Conservation (phyloP, 2,888 invertebrate genomes). For the Rhyacophila evoluta region DNA sequence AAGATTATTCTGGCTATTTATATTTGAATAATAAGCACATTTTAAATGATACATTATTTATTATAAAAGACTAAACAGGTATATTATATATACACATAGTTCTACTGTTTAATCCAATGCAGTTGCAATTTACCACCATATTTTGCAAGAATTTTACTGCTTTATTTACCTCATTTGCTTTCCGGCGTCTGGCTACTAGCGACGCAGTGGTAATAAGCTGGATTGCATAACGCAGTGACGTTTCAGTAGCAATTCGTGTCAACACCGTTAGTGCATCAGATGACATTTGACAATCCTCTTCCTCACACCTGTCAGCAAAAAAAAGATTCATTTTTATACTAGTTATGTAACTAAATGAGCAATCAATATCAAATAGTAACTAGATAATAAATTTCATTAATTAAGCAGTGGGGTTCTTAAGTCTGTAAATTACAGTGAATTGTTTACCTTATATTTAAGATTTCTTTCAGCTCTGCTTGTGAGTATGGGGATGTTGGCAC, state of each 20-base stretch:
- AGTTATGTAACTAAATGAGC: too few species aligned
- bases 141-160: too few species aligned
- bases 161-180: slow-evolving; percentile 83
- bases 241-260: slow-evolving; percentile 92
- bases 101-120: too few species aligned
- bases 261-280: slow-evolving; percentile 91
- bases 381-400: too few species aligned
- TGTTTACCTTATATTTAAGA: slow-evolving; percentile 89
- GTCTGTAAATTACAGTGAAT: too few species aligned
- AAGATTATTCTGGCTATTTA: not conserved
- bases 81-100: too few species aligned
- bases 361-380: too few species aligned
- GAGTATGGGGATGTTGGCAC: slow-evolving; percentile 91
- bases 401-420: too few species aligned
- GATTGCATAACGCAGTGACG: slow-evolving; percentile 95
- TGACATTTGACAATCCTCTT: slow-evolving; percentile 97
- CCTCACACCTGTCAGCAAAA: slow-evolving; percentile 81
- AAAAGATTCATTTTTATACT: too few species aligned
- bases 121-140: too few species aligned
- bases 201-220: slow-evolving; percentile 97
- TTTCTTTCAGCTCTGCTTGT: slow-evolving; percentile 90
- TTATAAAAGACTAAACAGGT: too few species aligned
- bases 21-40: not conserved
- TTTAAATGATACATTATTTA: too few species aligned
- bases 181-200: slow-evolving; percentile 91